A percentile compares a stretch with the other conserved stretches of the same genome.
Conservation (phyloP, 2,113 vertebrate species). For the Microtus richardsoni region DNA sequence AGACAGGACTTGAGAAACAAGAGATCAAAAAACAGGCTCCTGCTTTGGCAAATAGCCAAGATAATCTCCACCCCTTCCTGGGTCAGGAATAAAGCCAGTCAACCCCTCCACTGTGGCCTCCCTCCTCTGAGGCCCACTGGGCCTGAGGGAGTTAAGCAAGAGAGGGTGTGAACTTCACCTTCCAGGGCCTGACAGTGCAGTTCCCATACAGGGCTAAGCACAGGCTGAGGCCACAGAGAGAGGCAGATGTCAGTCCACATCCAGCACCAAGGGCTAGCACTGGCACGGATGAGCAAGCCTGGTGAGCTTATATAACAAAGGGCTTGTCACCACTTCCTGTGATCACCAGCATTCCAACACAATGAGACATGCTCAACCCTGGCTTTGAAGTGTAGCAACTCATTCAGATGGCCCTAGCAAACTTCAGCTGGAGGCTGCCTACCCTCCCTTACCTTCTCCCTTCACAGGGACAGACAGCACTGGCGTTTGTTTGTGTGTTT, state of each 20-base stretch:
- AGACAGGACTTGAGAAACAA: background rate
- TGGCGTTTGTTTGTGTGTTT: background rate
- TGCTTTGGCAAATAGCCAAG: slow-evolving; percentile 10
- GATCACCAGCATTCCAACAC: slow-evolving; percentile 78
- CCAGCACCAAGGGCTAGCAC: slow-evolving; percentile 18
- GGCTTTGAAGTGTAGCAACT: slow-evolving; percentile 75
- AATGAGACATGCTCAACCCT: slow-evolving; percentile 70
- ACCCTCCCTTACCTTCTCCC: slow-evolving; percentile 23
- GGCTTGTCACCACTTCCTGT: slow-evolving; percentile 81
- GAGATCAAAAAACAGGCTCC: slow-evolving; percentile 31
- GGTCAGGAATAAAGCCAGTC: background rate
- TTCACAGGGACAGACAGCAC: background rate
- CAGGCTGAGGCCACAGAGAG: slow-evolving; percentile 19
- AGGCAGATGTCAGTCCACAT: slow-evolving; percentile 58
- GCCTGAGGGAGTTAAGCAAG: background rate
- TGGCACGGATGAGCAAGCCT: slow-evolving; percentile 61
- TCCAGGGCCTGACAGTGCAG: slow-evolving; percentile 38
- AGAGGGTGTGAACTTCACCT: background rate
- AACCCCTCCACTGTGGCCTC: background rate
- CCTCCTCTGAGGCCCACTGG: background rate
- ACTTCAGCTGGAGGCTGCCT: slow-evolving; percentile 30
- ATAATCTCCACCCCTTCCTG: background rate
- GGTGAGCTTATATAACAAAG: slow-evolving; percentile 76
- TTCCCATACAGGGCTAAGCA: slow-evolving; percentile 11
- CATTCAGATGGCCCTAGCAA: slow-evolving; percentile 1